These are phyloP conservation scores for Desoria tigrina DNA, from an alignment of 2,888 invertebrate genomes.

Conservation along the genomic window DNA sequence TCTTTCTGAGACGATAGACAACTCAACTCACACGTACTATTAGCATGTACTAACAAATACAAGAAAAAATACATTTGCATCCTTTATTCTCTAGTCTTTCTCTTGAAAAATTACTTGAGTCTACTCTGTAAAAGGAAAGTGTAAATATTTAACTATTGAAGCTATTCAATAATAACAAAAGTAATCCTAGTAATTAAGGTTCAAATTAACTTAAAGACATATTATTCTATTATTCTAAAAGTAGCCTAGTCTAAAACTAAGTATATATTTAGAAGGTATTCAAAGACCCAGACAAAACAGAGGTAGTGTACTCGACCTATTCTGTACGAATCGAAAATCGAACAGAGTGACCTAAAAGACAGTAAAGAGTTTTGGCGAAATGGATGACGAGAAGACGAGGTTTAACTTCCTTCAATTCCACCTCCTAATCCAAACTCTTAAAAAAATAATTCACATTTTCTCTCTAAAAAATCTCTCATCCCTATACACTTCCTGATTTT, in stretches of 20 bases:
- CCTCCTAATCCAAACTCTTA: too few relatives aligned
- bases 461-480: too few relatives aligned
- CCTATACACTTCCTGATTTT: too few relatives aligned
- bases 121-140: too few relatives aligned
- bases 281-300: not conserved
- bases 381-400: constrained; percentile 1
- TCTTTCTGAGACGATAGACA: too few relatives aligned
- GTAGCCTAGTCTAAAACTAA: not conserved
- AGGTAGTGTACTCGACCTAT: constrained; percentile 18
- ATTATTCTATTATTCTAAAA: not conserved
- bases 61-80: too few relatives aligned
- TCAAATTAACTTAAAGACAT: too few relatives aligned
- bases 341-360: constrained; percentile 13
- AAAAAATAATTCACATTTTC: too few relatives aligned
- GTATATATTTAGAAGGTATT: not conserved
- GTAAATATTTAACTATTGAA: not conserved
- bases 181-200: not conserved
- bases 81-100: too few relatives aligned
- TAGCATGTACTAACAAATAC: too few relatives aligned
- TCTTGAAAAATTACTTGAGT: too few relatives aligned
- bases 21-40: too few relatives aligned
- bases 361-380: not conserved
- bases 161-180: not conserved
- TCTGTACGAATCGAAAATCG: not conserved
- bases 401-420: not conserved